Conservation (phyloP, 2,113 vertebrate species). For the Archilochus colubris region DNA sequence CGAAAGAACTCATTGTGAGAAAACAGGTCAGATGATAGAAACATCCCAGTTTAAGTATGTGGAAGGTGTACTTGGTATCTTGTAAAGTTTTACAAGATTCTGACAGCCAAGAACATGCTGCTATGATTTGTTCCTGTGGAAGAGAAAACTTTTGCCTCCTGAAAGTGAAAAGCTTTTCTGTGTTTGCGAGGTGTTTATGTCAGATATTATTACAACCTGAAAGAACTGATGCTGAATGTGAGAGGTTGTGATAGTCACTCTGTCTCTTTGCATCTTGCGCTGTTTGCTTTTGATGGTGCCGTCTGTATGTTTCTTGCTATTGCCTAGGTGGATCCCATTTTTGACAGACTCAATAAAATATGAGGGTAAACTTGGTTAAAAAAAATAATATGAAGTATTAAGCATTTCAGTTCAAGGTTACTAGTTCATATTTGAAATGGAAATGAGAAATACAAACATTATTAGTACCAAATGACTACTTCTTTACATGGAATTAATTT, state of each 20-base stretch:
- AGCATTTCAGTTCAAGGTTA: not conserved
- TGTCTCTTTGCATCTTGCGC: not conserved
- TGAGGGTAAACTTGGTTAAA: not conserved
- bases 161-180: not conserved
- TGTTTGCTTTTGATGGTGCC: not conserved
- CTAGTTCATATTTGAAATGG: not conserved
- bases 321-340: not conserved
- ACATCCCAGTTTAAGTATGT: not conserved
- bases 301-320: not conserved
- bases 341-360: not conserved
- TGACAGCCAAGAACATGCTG: not conserved
- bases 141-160: not conserved
- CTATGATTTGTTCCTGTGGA: not conserved
- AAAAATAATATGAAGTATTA: not conserved
- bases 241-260: not conserved
- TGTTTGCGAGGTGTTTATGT: not conserved
- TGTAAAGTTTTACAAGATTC: not conserved
- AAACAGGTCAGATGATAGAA: not conserved
- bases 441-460: not conserved
- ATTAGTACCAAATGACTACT: not conserved
- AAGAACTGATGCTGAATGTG: not conserved
- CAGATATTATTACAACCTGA: not conserved
- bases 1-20: not conserved
- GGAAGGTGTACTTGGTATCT: not conserved
- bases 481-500: not conserved